A percentile compares a stretch with the other conserved stretches of the same genome.
phyloP scores from a whole-genome alignment of 2,113 vertebrate genomes.

The Haemorhous mexicanus region DNA sequence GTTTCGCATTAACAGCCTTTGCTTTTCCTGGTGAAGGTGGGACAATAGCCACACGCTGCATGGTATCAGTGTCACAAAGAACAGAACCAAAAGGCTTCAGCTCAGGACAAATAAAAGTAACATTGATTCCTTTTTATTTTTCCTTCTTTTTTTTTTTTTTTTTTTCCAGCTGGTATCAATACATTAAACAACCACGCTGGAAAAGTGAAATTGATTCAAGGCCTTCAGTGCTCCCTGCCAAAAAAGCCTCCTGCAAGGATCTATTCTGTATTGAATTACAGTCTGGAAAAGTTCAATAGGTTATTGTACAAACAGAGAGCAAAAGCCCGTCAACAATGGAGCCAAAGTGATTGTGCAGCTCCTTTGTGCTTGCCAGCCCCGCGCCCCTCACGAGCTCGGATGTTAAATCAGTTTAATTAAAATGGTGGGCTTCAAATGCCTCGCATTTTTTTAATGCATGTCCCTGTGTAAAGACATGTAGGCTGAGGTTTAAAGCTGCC shows the following conservation, averaged over 20 bases:
- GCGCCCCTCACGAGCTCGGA: constrained; percentile 15
- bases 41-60: constrained; percentile 58
- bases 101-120: constrained; percentile 68
- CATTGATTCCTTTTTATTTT: constrained; percentile 64
- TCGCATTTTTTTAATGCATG: neutral
- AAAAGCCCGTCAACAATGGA: constrained; percentile 64
- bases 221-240: constrained; percentile 64
- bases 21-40: constrained; percentile 38
- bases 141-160: neutral
- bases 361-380: constrained; percentile 53
- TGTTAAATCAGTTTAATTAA: constrained; percentile 68
- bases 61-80: constrained; percentile 62
- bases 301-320: constrained; percentile 71
- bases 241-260: constrained; percentile 69
- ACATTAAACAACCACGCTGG: constrained; percentile 63
- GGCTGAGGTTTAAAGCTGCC: neutral
- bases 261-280: constrained; percentile 71
- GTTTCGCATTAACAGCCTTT: constrained; percentile 40
- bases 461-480: neutral
- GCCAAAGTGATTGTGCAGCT: constrained; percentile 51
- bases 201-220: constrained; percentile 71
- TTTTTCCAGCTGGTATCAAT: constrained; percentile 56
- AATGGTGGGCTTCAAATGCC: constrained; percentile 49
- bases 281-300: constrained; percentile 70
- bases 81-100: constrained; percentile 49